Evolutionary conservation across 2,113 vertebrate genomes (phyloP), one percentile per base, ranked within the genome.

Genomic region (Macquaria australasica): DNA sequence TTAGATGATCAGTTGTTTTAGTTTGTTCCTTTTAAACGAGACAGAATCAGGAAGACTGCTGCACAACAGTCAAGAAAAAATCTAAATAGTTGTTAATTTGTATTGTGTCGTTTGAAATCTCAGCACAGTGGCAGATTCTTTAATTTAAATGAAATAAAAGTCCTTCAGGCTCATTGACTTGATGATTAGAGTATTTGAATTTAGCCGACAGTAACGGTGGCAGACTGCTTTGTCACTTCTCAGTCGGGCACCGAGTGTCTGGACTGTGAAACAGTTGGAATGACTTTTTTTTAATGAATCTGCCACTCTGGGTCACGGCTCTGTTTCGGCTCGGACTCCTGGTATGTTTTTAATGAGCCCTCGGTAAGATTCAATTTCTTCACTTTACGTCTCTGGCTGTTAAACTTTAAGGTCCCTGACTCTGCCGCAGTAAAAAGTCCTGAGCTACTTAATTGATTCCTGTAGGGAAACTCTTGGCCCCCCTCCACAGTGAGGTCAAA

Each of bases 311-410:
- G 78, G 45, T 87, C 76, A 45, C 23, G 28, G 68, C 45, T 63
- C 62, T 3, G 53, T 55, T 43, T 62, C 76, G 51, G 37, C 72
- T 63, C 77, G 0, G 75, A 31, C 79, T 77, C 63, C 63, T 8
- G 50, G 1, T 16, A 8, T 6, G 51, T 64, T 88, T 88, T 87
- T 87, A 92, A 92, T 83, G 90, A 92, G 90, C 21, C 79, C 43
- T 70, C 20, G 2, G 0, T 31, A 20, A 88, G 74, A 78, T 87
- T 75, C 23, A 1, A 34, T 85, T 90, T 90, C 84, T 78, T 1
- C 1, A 16, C 60, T 82, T 84, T 79, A 72, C 31, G 69, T 85
- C 76, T 86, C 39, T 48, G 77, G 68, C 82, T 79, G 85, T 91
- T 85, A 79, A 88, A 79, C 83, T 75, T 84, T 69, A 64, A 81